Evolutionary conservation across 2,888 invertebrate genomes (phyloP).

Genomic region (Drosophila sordidapex): DNA sequence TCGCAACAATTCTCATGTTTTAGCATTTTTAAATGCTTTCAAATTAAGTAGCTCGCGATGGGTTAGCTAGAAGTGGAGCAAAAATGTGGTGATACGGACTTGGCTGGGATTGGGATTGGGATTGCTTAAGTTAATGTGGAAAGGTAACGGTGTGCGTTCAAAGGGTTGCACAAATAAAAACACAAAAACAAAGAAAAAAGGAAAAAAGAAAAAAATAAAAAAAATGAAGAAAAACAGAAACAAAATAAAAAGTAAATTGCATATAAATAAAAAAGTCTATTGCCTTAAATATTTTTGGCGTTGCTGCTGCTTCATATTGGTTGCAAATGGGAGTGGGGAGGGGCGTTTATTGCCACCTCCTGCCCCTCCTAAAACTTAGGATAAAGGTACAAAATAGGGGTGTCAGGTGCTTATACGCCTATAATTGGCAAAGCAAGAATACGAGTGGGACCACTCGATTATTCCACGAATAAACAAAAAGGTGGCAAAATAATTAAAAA

Average conservation of each 20-base stretch:
- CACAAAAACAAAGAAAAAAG: slow-evolving; percentile 21
- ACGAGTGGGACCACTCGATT: slow-evolving; percentile 11
- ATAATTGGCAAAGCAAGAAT: slow-evolving; percentile 21
- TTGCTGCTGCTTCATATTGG: slow-evolving; percentile 2
- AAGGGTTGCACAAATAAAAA: slow-evolving; percentile 63
- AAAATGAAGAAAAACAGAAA: not conserved
- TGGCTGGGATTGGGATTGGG: slow-evolving; percentile 2
- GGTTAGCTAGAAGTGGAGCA: slow-evolving; percentile 21
- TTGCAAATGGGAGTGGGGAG: not conserved
- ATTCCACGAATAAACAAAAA: not conserved
- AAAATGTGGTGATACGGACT: not conserved
- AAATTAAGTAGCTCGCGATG: slow-evolving; percentile 63
- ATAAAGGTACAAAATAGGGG: not conserved
- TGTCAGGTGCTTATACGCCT: slow-evolving; percentile 15
- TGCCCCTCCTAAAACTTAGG: not conserved
- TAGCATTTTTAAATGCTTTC: slow-evolving; percentile 78
- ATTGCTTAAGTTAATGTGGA: slow-evolving; percentile 11
- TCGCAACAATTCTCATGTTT: slow-evolving; percentile 67
- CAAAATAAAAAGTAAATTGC: slow-evolving; percentile 51
- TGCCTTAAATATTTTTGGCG: slow-evolving; percentile 43
- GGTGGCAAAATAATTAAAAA: not conserved
- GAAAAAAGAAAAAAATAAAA: no score
- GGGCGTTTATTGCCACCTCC: slow-evolving; percentile 33
- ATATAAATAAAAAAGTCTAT: slow-evolving; percentile 67
- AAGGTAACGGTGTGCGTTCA: slow-evolving; percentile 11